Conservation (phyloP, 1,140 invertebrate genomes). For the Eumeta japonica region DNA sequence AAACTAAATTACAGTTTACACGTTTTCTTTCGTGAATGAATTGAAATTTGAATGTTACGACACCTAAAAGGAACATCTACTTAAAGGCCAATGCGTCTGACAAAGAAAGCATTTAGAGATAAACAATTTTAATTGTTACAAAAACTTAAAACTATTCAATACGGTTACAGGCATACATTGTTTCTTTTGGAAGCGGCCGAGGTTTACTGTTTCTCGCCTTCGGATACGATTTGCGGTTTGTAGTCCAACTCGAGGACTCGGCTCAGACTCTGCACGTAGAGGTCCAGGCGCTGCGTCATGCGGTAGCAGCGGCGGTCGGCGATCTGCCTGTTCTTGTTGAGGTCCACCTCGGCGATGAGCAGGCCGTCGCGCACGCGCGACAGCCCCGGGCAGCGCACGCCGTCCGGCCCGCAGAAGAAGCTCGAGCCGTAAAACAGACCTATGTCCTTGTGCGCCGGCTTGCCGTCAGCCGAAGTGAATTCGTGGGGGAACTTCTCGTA, state of each 20-base stretch:
- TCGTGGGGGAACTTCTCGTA: constrained; percentile 73
- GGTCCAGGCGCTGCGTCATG: constrained; percentile 92
- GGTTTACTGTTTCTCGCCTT: constrained; percentile 24
- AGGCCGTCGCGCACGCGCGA: constrained; percentile 86
- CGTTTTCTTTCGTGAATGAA: too few relatives aligned
- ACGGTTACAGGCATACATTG: neutral
- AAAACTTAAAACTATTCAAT: too few relatives aligned
- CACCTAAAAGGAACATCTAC: too few relatives aligned
- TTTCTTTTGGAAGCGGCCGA: neutral
- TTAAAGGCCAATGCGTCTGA: too few relatives aligned
- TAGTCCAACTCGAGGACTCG: constrained; percentile 40
- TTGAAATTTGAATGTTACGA: too few relatives aligned
- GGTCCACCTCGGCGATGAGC: constrained; percentile 85
- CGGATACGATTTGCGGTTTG: constrained; percentile 43
- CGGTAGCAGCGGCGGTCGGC: constrained; percentile 93
- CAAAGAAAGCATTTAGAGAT: too few relatives aligned
- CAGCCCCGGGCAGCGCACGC: constrained; percentile 87
- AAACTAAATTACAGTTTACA: too few relatives aligned
- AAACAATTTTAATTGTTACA: too few relatives aligned
- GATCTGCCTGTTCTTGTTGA: constrained; percentile 93
- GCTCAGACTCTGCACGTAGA: constrained; percentile 74
- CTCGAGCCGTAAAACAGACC: constrained; percentile 97
- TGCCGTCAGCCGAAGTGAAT: constrained; percentile 92
- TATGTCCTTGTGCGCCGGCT: constrained; percentile 87
- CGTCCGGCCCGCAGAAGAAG: constrained; percentile 94